phyloP scores from a whole-genome alignment of 1,140 invertebrate genomes.

The Neelides sp. region DNA sequence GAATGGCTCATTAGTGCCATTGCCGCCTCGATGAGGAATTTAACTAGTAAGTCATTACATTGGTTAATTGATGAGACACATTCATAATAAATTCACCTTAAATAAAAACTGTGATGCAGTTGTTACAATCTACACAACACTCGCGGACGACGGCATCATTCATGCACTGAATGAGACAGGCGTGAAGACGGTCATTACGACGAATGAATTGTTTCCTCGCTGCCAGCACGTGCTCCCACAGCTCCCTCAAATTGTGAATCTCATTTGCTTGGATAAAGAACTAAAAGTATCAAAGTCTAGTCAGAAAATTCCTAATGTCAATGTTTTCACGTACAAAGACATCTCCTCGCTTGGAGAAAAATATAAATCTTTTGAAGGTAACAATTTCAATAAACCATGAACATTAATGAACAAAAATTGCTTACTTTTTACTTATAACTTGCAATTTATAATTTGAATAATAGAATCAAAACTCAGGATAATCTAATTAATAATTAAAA shows the following conservation, averaged over 20 bases:
- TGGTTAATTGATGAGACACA: neutral
- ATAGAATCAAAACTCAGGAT: too few species aligned
- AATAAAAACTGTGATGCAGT: constrained; percentile 42
- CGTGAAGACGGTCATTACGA: constrained; percentile 75
- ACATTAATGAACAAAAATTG: too few species aligned
- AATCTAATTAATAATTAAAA: too few species aligned
- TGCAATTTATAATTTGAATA: too few species aligned
- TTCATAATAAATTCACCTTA: neutral
- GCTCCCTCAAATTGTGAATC: constrained; percentile 55
- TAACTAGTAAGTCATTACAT: constrained; percentile 48
- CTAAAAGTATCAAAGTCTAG: neutral
- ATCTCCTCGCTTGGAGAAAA: too few species aligned
- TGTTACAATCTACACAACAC: constrained; percentile 90
- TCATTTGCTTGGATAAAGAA: constrained; percentile 66
- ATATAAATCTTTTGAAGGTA: too few species aligned
- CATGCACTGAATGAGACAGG: constrained; percentile 95
- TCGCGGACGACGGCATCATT: constrained; percentile 88
- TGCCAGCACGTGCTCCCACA: constrained; percentile 62
- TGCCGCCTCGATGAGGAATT: constrained; percentile 84
- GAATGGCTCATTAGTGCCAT: constrained; percentile 96
- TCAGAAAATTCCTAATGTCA: too few species aligned
- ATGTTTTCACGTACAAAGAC: too few species aligned
- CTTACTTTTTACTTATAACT: too few species aligned
- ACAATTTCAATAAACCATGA: too few species aligned
- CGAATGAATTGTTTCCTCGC: constrained; percentile 78